phyloP scores from a whole-genome alignment of 2,113 vertebrate genomes.

The Pheucticus melanocephalus region DNA sequence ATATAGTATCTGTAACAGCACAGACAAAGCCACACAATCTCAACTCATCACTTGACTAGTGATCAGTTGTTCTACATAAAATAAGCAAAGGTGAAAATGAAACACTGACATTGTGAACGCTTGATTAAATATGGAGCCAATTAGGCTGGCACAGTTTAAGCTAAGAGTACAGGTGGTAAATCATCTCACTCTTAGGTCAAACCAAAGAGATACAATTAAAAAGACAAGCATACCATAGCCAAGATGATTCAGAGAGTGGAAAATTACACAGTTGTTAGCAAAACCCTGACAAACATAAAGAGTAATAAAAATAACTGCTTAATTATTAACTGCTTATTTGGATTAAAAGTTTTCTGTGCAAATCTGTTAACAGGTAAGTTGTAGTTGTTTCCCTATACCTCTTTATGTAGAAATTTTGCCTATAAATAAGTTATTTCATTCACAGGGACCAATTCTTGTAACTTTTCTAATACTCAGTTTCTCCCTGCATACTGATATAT shows the following conservation, averaged over 20 bases:
- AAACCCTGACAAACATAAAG: background rate
- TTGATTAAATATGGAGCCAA: constrained; percentile 15
- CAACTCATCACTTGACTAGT: background rate
- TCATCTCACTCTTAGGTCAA: constrained; percentile 36
- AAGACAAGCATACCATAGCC: constrained; percentile 37
- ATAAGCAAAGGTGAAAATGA: constrained; percentile 32
- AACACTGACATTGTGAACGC: background rate
- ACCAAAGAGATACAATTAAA: constrained; percentile 35
- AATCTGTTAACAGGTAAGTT: background rate
- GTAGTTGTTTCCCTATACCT: background rate
- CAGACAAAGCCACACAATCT: background rate
- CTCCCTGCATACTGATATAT: background rate
- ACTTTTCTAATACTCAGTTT: background rate
- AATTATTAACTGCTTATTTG: constrained; percentile 28
- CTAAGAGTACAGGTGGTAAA: constrained; percentile 32
- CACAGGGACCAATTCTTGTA: background rate
- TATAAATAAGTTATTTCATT: background rate
- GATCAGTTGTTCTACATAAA: background rate
- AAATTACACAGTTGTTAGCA: constrained; percentile 54
- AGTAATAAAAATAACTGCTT: background rate
- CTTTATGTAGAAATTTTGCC: background rate
- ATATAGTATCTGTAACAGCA: background rate
- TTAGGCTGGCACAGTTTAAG: constrained; percentile 28
- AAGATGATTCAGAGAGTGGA: constrained; percentile 3
- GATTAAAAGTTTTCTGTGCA: constrained; percentile 3